Evolutionary conservation across 1,140 invertebrate genomes (phyloP), one percentile per base, ranked within the genome.

Genomic region (Anthonomus grandis): DNA sequence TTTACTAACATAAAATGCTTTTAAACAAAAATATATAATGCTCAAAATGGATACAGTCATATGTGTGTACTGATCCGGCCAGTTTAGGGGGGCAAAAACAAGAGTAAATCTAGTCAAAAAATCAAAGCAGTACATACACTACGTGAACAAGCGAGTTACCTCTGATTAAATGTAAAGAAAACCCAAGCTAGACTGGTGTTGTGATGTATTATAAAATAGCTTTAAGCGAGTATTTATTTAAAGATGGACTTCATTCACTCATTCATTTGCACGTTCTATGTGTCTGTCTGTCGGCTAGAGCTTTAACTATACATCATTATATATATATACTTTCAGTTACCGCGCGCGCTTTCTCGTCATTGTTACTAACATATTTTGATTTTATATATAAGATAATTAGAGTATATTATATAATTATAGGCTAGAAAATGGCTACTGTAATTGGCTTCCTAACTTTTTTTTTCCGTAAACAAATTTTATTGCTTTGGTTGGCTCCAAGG

Each of bases 161-260:
- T 17, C 4, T 12, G 10, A n/a, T 2, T 42, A 25, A 46, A 46
- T 46, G 22, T 46, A 46, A 6, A 6, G 10, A 46, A 41, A 52
- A 8, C 57, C 60, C 50, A 63, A 59, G 57, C 58, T 60, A 62
- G 57, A 63, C 61, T 60, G 62, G 63, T 65, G 57, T 60, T 60
- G 60, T 62, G 62, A 55, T 53, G 55, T 46, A 57, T 59, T 58
- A 49, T 62, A 62, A 58, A 45, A 31, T 47, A 48, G 44, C 12
- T 47, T 56, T 56, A 46, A 56, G 47, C 31, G 21, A 50, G 36
- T 21, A 36, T 21, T 49, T 36, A 36, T 49, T 49, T 49, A 36
- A 25, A 24, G 17, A 13, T 13, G 13, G 38, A n/a, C 2, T 31
- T 1, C 13, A 34, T 34, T n/a, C 12, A 21, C 2, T 9, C 1